Conservation (phyloP, 2,113 vertebrate species). For the Carlito syrichta region DNA sequence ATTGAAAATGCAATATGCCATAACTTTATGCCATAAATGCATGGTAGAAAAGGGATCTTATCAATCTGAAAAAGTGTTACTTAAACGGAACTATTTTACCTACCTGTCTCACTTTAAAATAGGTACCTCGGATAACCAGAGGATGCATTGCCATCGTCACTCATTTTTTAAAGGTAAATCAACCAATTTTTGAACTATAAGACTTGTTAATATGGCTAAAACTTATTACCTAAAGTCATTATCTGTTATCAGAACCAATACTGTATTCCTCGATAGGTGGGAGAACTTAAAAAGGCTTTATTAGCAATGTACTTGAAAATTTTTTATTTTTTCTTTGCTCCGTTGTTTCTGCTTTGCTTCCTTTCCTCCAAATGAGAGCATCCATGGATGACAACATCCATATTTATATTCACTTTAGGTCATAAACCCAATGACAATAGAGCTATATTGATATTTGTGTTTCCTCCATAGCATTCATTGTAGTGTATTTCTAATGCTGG, state of each 20-base stretch:
- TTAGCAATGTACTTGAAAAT: neutral
- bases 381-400: neutral
- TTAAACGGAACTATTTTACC: neutral
- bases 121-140: neutral
- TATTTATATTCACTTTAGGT: neutral
- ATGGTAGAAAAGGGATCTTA: neutral
- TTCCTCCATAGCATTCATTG: neutral
- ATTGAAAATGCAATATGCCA: neutral
- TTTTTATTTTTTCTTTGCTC: neutral
- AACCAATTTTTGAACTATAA: neutral
- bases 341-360: neutral
- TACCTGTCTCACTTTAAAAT: neutral
- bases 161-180: constrained; percentile 2
- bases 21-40: neutral
- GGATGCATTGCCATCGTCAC: neutral
- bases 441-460: neutral
- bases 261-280: neutral
- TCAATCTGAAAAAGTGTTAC: constrained; percentile 2
- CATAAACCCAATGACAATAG: neutral
- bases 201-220: neutral
- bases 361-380: neutral
- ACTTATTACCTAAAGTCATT: constrained; percentile 41
- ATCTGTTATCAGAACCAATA: constrained; percentile 1
- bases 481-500: neutral
- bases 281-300: constrained; percentile 5